These are phyloP conservation scores for Apodemus sylvaticus DNA, from an alignment of 2,113 vertebrate species.

Conservation along the genomic window DNA sequence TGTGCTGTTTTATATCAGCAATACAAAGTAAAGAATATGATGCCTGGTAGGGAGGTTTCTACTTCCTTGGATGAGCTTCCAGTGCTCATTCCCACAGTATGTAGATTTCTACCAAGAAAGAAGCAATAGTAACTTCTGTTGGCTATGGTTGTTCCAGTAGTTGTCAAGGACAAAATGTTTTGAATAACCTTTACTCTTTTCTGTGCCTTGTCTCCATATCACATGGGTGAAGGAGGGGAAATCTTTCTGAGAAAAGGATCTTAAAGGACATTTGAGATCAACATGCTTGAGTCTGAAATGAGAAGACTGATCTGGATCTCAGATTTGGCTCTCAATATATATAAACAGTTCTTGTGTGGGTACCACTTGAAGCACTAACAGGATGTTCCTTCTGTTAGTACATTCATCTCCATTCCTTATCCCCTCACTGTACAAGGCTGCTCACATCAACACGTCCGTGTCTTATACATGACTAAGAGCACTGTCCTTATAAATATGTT, in stretches of 20 bases:
- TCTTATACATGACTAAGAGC: not conserved
- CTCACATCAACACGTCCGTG: not conserved
- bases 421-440: not conserved
- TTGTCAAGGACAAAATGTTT: too few species aligned
- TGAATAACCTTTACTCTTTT: not conserved
- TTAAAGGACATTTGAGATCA: not conserved
- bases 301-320: not conserved
- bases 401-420: not conserved
- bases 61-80: not conserved
- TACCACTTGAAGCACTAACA: rapidly evolving
- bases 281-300: not conserved
- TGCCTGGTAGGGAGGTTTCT: not conserved
- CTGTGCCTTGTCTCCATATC: not conserved
- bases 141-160: not conserved
- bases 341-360: not conserved
- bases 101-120: not conserved
- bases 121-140: not conserved
- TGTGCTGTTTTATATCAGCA: not conserved
- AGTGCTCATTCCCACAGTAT: too few species aligned
- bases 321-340: not conserved
- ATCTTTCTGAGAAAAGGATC: not conserved
- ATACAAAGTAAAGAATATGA: not conserved
- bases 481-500: not conserved
- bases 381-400: not conserved
- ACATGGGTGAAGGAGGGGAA: not conserved